Conservation (phyloP, 2,113 vertebrate genomes). For the human (Homo sapiens) region GRCh38 chrX:109549501-109550000, state of each 20-base stretch:
- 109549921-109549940: neutral
- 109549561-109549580: neutral
- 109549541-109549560: neutral
- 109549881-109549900: neutral
- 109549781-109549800: neutral
- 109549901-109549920: neutral
- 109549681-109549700: neutral
- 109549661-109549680: neutral
- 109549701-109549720: neutral
- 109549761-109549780: neutral
- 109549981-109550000: too few species aligned
- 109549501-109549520: neutral
- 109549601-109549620: neutral
- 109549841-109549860: neutral
- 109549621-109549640: neutral
- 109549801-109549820: neutral
- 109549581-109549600: conserved; percentile 13
- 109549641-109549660: neutral
- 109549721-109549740: neutral
- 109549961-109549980: too few species aligned
- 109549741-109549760: neutral
- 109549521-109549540: neutral
- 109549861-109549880: neutral
- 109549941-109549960: neutral
- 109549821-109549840: neutral